A percentile compares a stretch with the other conserved stretches of the same genome.
phyloP scores from a whole-genome alignment of 2,113 vertebrate genomes.

The Cairina moschata region DNA sequence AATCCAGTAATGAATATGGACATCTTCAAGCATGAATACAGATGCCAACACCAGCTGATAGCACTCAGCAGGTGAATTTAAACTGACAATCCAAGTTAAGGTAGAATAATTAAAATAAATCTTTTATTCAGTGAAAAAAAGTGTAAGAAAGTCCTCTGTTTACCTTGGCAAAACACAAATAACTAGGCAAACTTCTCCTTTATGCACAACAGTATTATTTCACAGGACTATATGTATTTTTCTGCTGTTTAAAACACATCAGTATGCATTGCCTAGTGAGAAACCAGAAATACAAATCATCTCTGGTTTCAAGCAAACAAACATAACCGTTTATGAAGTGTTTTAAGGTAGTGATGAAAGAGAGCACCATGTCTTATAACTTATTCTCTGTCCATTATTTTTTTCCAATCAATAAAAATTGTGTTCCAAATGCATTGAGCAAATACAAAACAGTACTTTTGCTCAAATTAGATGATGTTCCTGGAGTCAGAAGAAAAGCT shows the following conservation, averaged over 20 bases:
- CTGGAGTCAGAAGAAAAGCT: background rate
- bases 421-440: background rate
- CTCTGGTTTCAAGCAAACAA: background rate
- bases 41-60: conserved; percentile 32
- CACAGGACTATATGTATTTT: background rate
- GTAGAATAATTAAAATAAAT: conserved; percentile 53
- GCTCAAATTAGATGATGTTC: background rate
- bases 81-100: conserved; percentile 37
- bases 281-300: background rate
- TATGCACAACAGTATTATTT: background rate
- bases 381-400: background rate
- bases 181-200: background rate
- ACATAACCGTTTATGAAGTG: background rate
- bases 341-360: background rate
- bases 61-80: conserved; percentile 21
- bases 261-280: background rate
- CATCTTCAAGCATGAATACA: conserved; percentile 42
- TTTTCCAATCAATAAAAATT: background rate
- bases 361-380: background rate
- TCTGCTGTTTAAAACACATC: background rate
- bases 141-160: background rate
- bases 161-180: background rate
- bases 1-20: conserved; percentile 47
- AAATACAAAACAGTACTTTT: background rate
- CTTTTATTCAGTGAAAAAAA: conserved; percentile 18